Evolutionary conservation across 2,888 invertebrate genomes (phyloP).

Genomic region (Alloscopus bannaensis): DNA sequence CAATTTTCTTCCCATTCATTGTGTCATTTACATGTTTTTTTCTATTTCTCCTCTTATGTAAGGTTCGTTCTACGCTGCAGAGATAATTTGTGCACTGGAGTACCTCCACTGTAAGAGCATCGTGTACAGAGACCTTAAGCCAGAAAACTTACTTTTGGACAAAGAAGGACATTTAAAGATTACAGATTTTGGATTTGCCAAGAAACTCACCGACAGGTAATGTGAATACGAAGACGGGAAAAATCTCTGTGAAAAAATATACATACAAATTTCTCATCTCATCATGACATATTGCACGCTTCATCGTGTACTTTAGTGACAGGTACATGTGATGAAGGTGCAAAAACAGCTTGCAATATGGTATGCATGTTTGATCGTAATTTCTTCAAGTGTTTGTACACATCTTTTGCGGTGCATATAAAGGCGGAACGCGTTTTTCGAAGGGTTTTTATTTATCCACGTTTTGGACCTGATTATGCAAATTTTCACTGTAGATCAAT

Average conservation of each 20-base stretch:
- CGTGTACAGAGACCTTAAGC: slow-evolving; percentile 84
- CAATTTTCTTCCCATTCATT: slow-evolving; percentile 1
- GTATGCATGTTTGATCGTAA: too few relatives aligned
- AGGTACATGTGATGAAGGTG: too few relatives aligned
- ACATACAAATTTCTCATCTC: background rate
- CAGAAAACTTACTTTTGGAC: slow-evolving; percentile 95
- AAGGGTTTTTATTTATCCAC: too few relatives aligned
- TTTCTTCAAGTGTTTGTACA: background rate
- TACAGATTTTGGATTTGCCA: slow-evolving; percentile 98
- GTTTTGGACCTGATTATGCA: slow-evolving; percentile 8
- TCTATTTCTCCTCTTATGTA: slow-evolving; percentile 62
- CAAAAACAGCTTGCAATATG: too few relatives aligned
- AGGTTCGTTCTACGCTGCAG: slow-evolving; percentile 94
- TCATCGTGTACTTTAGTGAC: too few relatives aligned
- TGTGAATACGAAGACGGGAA: background rate
- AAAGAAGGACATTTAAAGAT: slow-evolving; percentile 96
- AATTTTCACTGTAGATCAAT: background rate
- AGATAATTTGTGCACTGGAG: slow-evolving; percentile 95
- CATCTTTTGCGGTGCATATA: background rate
- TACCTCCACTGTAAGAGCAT: slow-evolving; percentile 93
- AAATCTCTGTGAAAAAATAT: background rate
- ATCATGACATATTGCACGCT: too few relatives aligned
- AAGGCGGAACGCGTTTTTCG: background rate
- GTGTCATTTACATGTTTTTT: slow-evolving; percentile 14
- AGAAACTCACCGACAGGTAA: slow-evolving; percentile 90